phyloP scores from a whole-genome alignment of 2,888 invertebrate genomes.

The Andrena hattorfiana region DNA sequence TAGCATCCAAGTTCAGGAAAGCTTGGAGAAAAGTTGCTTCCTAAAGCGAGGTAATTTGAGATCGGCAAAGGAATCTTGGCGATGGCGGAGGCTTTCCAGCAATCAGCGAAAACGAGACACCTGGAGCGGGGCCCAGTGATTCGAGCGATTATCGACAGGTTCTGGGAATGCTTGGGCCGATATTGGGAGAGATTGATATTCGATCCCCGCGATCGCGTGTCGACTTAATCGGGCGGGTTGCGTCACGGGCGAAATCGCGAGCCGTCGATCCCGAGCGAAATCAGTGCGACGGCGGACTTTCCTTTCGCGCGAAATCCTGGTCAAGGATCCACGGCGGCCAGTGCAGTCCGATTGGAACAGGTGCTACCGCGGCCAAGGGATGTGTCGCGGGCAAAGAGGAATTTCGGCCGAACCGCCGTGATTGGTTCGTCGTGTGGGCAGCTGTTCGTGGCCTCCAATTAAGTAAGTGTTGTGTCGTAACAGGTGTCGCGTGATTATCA shows the following conservation, averaged over 20 bases:
- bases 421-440: constrained; percentile 74
- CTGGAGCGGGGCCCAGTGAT: no score
- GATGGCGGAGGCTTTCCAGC: no score
- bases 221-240: constrained; percentile 32
- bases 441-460: constrained; percentile 73
- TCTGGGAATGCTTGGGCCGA: no score
- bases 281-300: constrained; percentile 55
- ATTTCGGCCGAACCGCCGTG: constrained; percentile 72
- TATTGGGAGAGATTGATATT: background rate
- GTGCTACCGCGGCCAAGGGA: constrained; percentile 62
- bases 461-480: constrained; percentile 76
- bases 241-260: constrained; percentile 38
- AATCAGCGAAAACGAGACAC: no score
- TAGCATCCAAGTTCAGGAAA: no score
- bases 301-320: constrained; percentile 65
- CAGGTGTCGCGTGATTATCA: constrained; percentile 76
- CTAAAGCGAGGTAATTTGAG: no score
- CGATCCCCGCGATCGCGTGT: background rate
- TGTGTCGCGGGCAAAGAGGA: constrained; percentile 70
- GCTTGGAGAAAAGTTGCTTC: no score
- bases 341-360: constrained; percentile 59
- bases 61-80: no score
- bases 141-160: no score
- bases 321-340: constrained; percentile 64
- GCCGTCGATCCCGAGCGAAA: constrained; percentile 43